phyloP scores from a whole-genome alignment of 2,888 invertebrate genomes.

The Eupeodes latifasciatus region DNA sequence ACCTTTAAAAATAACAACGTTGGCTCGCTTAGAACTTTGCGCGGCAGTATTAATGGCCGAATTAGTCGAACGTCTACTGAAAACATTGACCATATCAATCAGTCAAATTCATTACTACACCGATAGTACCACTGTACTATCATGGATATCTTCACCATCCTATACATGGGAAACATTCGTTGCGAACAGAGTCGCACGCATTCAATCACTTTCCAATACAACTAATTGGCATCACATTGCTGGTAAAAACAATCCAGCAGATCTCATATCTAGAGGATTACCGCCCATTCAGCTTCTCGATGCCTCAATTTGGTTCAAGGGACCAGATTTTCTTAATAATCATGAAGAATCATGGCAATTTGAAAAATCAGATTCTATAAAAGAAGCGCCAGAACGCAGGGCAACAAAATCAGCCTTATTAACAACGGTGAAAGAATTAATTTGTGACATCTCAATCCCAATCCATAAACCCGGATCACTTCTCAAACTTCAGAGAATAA shows the following conservation, averaged over 20 bases:
- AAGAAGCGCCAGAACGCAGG: background rate
- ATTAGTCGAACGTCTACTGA: slow-evolving; percentile 1
- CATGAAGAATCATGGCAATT: background rate
- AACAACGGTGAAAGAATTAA: background rate
- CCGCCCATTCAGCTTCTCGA: background rate
- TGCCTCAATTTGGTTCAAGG: background rate
- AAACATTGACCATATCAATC: slow-evolving; percentile 4
- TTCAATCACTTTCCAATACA: slow-evolving; percentile 1
- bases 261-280: slow-evolving; percentile 4
- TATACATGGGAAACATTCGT: slow-evolving; percentile 8
- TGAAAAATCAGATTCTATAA: background rate
- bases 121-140: background rate
- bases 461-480: background rate
- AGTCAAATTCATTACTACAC: background rate
- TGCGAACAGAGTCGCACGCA: background rate
- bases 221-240: background rate
- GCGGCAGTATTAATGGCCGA: slow-evolving; percentile 19
- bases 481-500: background rate
- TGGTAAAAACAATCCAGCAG: background rate
- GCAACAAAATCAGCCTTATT: slow-evolving; percentile 5
- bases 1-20: background rate
- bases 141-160: slow-evolving; percentile 7
- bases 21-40: background rate
- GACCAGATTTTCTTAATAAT: background rate
- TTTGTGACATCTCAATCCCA: background rate